Evolutionary conservation across 2,888 invertebrate species (phyloP), one percentile per base, ranked within the genome.

Genomic region (Macrosoma leucophasiata): DNA sequence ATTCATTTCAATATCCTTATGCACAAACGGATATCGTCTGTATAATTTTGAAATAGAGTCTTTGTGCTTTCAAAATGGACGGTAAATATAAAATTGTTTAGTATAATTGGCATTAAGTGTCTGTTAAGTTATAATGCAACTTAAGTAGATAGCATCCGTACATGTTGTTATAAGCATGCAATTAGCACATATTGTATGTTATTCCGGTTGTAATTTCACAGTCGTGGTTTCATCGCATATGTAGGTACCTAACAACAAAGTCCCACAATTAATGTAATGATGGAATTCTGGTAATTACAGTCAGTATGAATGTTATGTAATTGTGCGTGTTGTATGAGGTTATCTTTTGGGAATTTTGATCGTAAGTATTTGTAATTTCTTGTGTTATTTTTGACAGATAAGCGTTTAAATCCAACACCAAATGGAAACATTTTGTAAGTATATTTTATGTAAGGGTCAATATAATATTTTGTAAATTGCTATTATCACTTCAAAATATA

Each of bases 91-190:
- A 43, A 43, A 33, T 47, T 61, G 65, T 51, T 34, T 32, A 41
- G 48, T 46, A 62, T 79, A 82, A 81, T 79, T 77, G 70, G 63
- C 64, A 74, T 67, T 79, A 78, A 81, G 67, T 74, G 74, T 70
- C 67, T 77, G 75, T 74, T 78, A 79, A 75, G 69, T 73, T 70
- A 66, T 72, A 78, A 77, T 73, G 65, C 64, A 72, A 70, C 64
- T 60, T 71, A 73, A 76, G 69, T 79, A 76, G 74, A 76, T 73
- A 68, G 61, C 55, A 72, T 76, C 66, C 61, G 55, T 60, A 53
- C 50, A 61, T 62, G 65, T 67, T 63, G 54, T 62, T 60, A 60
- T 64, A 51, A 62, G 55, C 61, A 47, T 61, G 55, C 60, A 77
- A 79, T 79, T 79, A 81, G 59, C 69, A 69, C 63, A 58, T 65